phyloP scores from a whole-genome alignment of 30 jellyfish, hydroid and myxozoan species.

The Pelagia noctiluca region DNA sequence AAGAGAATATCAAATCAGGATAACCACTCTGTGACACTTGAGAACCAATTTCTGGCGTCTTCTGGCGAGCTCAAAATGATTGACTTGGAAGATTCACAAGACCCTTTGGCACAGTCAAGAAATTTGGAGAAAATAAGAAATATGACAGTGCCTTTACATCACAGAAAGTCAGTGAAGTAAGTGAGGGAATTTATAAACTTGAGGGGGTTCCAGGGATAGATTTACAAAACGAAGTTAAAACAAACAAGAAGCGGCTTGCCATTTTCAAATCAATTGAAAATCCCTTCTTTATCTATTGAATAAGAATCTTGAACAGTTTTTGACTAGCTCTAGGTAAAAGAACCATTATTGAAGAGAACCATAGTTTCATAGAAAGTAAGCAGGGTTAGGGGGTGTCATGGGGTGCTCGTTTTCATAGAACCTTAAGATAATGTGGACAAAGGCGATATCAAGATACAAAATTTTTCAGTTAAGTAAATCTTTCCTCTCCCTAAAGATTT shows the following conservation, averaged over 20 bases:
- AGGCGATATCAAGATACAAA: background rate
- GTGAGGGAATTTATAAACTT: background rate
- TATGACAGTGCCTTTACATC: slow-evolving; percentile 85
- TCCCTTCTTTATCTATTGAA: background rate
- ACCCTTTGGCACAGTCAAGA: slow-evolving; percentile 65
- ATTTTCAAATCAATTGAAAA: background rate
- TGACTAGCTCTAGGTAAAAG: no score
- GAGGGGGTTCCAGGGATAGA: background rate
- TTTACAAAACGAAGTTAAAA: background rate
- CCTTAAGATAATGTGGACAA: no score
- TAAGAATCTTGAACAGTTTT: background rate
- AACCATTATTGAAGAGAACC: no score
- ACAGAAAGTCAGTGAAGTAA: slow-evolving; percentile 82
- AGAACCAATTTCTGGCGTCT: slow-evolving; percentile 4
- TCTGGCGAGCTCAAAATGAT: slow-evolving; percentile 57
- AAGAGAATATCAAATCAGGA: slow-evolving; percentile 14
- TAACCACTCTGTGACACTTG: slow-evolving; percentile 5
- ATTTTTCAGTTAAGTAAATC: background rate
- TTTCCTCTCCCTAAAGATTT: background rate
- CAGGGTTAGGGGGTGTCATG: no score
- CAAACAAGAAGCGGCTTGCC: no score
- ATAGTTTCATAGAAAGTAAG: no score
- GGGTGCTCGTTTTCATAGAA: no score
- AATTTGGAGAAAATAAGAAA: slow-evolving; percentile 62
- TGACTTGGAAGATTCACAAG: slow-evolving; percentile 60